phyloP scores from a whole-genome alignment of 1,140 invertebrate genomes.

The Drosophila azteca region DNA sequence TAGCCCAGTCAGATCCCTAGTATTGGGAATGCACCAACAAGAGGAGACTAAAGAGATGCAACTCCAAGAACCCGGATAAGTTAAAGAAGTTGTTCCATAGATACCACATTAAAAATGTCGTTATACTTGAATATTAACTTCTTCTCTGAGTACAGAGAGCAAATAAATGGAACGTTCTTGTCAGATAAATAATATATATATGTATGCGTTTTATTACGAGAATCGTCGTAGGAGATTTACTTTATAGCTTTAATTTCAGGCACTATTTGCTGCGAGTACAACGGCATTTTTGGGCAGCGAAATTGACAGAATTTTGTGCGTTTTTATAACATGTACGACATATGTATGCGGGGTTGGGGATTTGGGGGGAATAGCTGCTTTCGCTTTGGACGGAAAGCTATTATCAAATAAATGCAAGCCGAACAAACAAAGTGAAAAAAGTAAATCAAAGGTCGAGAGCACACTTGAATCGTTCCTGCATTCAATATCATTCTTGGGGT shows the following conservation, averaged over 20 bases:
- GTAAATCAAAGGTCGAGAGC: conserved; percentile 1
- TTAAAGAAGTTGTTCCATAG: background rate
- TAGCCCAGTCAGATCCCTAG: no score
- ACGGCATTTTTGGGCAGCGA: conserved; percentile 4
- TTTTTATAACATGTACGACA: background rate
- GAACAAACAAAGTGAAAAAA: conserved; percentile 22
- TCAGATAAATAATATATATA: background rate
- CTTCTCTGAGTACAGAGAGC: no score
- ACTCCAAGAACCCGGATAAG: background rate
- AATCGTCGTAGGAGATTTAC: conserved; percentile 14
- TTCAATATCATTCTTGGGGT: conserved; percentile 17
- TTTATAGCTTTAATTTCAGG: conserved; percentile 14
- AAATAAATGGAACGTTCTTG: no score
- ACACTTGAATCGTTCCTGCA: background rate
- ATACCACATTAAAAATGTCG: no score
- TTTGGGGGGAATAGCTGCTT: conserved; percentile 18
- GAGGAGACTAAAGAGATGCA: no score
- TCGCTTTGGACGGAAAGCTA: conserved; percentile 54
- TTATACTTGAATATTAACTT: no score
- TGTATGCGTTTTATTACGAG: conserved; percentile 31
- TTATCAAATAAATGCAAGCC: conserved; percentile 37
- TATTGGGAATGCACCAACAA: no score
- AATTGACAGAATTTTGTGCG: conserved; percentile 5
- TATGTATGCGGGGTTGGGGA: no score
- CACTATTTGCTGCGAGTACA: conserved; percentile 14